phyloP scores from a whole-genome alignment of 2,113 vertebrate genomes.

The Phaethornis superciliosus region DNA sequence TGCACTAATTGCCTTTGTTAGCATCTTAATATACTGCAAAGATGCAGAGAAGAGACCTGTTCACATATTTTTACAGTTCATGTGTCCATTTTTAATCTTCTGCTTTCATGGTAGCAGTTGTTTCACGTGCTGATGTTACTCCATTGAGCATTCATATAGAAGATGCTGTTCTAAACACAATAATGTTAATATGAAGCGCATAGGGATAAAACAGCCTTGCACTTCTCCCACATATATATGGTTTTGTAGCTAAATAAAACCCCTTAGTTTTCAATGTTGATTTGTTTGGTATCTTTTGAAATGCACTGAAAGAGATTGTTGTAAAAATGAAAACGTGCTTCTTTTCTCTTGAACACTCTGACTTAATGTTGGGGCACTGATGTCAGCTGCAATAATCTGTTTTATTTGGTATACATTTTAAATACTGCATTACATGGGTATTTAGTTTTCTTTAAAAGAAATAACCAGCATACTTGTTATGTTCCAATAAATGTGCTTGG shows the following conservation, averaged over 20 bases:
- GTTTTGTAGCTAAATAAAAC: not conserved
- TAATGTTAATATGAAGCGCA: not conserved
- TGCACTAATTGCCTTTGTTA: not conserved
- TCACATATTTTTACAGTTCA: not conserved
- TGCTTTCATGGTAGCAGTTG: not conserved
- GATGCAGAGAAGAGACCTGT: too few relatives aligned
- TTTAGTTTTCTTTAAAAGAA: not conserved
- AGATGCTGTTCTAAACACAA: not conserved
- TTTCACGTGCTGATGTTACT: not conserved
- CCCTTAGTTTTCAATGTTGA: not conserved
- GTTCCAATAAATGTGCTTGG: not conserved
- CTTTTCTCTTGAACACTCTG: not conserved
- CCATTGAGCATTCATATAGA: not conserved
- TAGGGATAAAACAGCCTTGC: not conserved
- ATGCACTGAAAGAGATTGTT: not conserved
- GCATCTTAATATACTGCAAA: not conserved
- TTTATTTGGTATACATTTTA: not conserved
- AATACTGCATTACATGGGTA: not conserved
- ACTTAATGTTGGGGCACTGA: not conserved
- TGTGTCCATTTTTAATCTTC: not conserved
- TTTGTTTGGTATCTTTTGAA: not conserved
- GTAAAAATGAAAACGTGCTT: not conserved
- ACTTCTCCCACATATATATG: not conserved
- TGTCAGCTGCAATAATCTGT: not conserved
- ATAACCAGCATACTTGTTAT: not conserved